phyloP scores from a whole-genome alignment of 2,888 invertebrate genomes.

The Xylocampa areola region DNA sequence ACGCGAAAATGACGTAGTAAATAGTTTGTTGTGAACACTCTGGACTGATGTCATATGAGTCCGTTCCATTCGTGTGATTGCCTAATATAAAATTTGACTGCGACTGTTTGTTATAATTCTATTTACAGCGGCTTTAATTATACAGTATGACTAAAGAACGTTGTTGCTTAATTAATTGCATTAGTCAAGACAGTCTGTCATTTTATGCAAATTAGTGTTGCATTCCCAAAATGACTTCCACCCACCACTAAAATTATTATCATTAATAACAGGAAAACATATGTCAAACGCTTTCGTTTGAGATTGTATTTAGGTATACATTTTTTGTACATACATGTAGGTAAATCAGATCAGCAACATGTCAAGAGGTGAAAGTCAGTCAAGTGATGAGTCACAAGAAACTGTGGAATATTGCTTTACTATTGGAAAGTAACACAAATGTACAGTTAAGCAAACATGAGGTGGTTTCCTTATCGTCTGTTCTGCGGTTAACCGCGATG shows the following conservation, averaged over 20 bases:
- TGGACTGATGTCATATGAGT: background rate
- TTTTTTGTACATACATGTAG: conserved; percentile 34
- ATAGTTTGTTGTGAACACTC: conserved; percentile 29
- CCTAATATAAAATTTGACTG: conserved; percentile 6
- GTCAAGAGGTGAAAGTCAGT: conserved; percentile 73
- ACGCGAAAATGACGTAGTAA: conserved; percentile 36
- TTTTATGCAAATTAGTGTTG: conserved; percentile 32
- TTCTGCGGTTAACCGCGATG: conserved; percentile 61
- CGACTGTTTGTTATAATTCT: conserved; percentile 18
- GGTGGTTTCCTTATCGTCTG: conserved; percentile 59
- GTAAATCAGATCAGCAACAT: conserved; percentile 66
- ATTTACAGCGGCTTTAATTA: conserved; percentile 27
- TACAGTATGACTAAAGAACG: conserved; percentile 19
- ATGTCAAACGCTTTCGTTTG: conserved; percentile 37
- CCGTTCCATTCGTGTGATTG: conserved; percentile 8
- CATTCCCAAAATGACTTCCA: conserved; percentile 31
- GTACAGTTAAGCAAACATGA: conserved; percentile 69
- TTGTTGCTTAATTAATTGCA: conserved; percentile 30
- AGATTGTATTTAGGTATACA: conserved; percentile 13
- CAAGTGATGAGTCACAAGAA: conserved; percentile 61
- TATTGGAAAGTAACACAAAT: conserved; percentile 72
- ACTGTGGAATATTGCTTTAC: conserved; percentile 64
- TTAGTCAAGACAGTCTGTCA: conserved; percentile 27
- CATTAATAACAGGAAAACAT: conserved; percentile 34
- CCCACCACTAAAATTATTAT: conserved; percentile 15